Percentiles rank a stretch among this genome's conserved stretches.
Conservation (phyloP, 1,140 invertebrate genomes). For the Drosophila kikkawai region DNA sequence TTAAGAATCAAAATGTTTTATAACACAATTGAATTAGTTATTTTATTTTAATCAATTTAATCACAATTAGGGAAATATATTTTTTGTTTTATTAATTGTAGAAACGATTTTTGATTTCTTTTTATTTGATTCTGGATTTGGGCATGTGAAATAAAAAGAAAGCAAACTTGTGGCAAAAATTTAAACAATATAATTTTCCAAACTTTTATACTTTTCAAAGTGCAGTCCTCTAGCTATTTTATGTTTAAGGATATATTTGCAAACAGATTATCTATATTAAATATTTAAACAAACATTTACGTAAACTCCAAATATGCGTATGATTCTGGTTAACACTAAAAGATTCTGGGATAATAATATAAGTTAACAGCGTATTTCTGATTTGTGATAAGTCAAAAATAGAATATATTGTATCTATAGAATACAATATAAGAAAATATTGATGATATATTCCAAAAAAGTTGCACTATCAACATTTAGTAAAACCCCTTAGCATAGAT, state of each 20-base stretch:
- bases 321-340: too few species aligned
- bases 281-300: too few species aligned
- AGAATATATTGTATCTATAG: not conserved
- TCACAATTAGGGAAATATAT: fast-evolving
- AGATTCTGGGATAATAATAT: not conserved
- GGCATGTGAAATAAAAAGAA: too few species aligned
- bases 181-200: too few species aligned
- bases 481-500: conserved; percentile 24
- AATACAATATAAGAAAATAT: not conserved
- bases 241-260: too few species aligned
- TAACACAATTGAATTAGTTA: not conserved
- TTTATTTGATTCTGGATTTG: not conserved
- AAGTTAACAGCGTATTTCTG: not conserved
- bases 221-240: too few species aligned
- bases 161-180: too few species aligned
- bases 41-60: not conserved
- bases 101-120: not conserved
- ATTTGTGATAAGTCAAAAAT: not conserved
- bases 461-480: not conserved
- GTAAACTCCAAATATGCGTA: too few species aligned
- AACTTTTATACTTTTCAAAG: too few species aligned
- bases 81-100: too few species aligned
- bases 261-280: too few species aligned
- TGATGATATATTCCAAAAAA: not conserved
- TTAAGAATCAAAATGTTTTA: not conserved